phyloP scores from a whole-genome alignment of 2,888 invertebrate species.

The Itoplectis maculator region DNA sequence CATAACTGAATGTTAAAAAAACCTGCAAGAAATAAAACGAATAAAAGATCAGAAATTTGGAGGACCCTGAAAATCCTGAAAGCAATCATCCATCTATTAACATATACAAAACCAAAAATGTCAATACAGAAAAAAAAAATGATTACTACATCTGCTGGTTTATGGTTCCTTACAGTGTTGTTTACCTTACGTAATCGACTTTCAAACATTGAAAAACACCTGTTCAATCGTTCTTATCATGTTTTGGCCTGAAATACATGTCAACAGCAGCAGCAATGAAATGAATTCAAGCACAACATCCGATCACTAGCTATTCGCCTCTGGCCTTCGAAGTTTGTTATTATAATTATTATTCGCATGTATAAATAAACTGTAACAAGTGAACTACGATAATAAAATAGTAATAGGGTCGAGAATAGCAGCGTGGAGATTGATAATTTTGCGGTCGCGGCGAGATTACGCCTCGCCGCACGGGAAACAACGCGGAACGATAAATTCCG shows the following conservation, averaged over 20 bases:
- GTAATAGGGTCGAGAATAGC: neutral
- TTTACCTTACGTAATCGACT: no score
- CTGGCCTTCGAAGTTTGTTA: neutral
- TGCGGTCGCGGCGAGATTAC: neutral
- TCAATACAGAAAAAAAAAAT: neutral
- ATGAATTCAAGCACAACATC: neutral
- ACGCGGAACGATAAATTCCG: neutral
- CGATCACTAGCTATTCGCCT: neutral
- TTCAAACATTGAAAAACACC: neutral
- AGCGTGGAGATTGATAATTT: neutral
- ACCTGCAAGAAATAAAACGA: constrained; percentile 64
- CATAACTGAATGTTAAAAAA: constrained; percentile 87
- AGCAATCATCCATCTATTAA: neutral
- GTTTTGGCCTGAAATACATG: neutral
- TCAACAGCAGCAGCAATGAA: neutral
- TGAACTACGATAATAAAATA: constrained; percentile 8
- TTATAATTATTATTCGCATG: constrained; percentile 19
- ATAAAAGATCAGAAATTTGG: neutral
- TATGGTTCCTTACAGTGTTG: no score
- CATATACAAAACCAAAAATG: neutral
- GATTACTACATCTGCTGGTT: neutral
- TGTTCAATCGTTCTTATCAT: constrained; percentile 4
- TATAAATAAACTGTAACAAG: constrained; percentile 5
- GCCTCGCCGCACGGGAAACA: neutral
- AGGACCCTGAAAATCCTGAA: neutral